Evolutionary conservation across 2,113 vertebrate genomes (phyloP), one percentile per base, ranked within the genome.

Genomic region (Salvelinus namaycush): DNA sequence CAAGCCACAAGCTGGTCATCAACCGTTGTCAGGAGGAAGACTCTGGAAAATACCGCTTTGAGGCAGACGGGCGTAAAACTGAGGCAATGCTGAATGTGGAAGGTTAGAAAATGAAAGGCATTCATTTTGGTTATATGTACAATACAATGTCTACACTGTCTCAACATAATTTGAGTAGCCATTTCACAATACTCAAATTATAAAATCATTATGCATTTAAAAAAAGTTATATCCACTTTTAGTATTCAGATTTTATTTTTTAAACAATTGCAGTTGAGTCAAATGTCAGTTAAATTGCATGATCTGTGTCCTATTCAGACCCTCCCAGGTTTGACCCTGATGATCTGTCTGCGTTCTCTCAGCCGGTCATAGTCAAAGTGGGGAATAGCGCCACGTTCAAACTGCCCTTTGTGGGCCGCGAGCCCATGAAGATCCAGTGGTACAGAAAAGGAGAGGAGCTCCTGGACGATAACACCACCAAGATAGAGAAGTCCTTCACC

Each of bases 21-120:
- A 72, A 81, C 44, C 87, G 74, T 0, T 94, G 89, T 22, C 81
- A 87, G 5, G 94, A 93, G 24, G 86, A 90, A 26, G 91, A 95
- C 75, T 89, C 94, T 44, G 96, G 96, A 59, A 96, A 88, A 88
- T 97, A 97, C 62, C 93, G 90, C 27, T 97, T 97, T 88, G 94
- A 94, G 78, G 94, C 92, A 12, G 94, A 94, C 44, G 88, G 90
- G 75, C 91, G 93, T 68, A 93, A 90, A 87, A 95, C 92, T 0
- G 87, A 94, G 73, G 94, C 94, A 3, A 87, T 86, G 11, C 72
- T 95, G 80, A 88, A 71, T 1, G 71, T 95, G 71, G 80, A 89
- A 81, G 93, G 95, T 96, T 83, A 77, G 81, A 87, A 16, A 2
- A 26, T 49, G 4, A 57, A 57, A 44, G 9, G 11, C 24, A 26